Evolutionary conservation across 2,888 invertebrate species (phyloP), one percentile per base, ranked within the genome.

Genomic region (Drosophila trichaetosa): DNA sequence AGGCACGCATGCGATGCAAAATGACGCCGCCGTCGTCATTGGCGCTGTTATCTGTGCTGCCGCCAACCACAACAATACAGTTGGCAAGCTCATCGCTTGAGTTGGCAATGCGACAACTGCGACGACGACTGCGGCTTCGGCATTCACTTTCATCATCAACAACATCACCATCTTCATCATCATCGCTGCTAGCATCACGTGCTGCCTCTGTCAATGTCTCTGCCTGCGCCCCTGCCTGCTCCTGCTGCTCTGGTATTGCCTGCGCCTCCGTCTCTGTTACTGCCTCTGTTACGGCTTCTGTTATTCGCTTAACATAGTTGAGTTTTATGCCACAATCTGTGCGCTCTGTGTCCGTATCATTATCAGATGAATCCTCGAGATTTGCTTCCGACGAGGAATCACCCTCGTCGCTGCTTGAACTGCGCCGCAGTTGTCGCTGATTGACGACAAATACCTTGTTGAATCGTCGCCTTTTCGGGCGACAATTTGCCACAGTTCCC

Each of bases 391-490:
- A 95, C 56, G 95, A 95, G 66, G 95, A 92, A 56, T 95, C 95
- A 49, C 94, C 93, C 61, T 95, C 95, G 0, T 95, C 95, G 0
- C 95, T 95, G 4, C 95, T 95, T 10, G 95, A 95, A 94, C 89
- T 81, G 40, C 94, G 24, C 52, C 82, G 46, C 73, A 6, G 68
- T 59, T 1, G 69, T 75, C 33, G 69, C 74, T 95, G 95, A 86
- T 96, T 96, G 27, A 96, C 95, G 1, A 96, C 95, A 89, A 96
- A 96, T 24, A 96, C 95, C 64, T 95, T 94, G 40, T 95, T 95
- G 88, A 96, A 96, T 46, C 93, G 92, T 63, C 93, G 93, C 60
- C 94, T 94, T 76, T 94, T 94, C 16, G 94, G 93, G 58, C 94
- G 93, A 0, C 89, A 94, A 93, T 91, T 95, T 90, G 91, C 95